phyloP scores from a whole-genome alignment of 2,113 vertebrate species.

The Onychostruthus taczanowskii region DNA sequence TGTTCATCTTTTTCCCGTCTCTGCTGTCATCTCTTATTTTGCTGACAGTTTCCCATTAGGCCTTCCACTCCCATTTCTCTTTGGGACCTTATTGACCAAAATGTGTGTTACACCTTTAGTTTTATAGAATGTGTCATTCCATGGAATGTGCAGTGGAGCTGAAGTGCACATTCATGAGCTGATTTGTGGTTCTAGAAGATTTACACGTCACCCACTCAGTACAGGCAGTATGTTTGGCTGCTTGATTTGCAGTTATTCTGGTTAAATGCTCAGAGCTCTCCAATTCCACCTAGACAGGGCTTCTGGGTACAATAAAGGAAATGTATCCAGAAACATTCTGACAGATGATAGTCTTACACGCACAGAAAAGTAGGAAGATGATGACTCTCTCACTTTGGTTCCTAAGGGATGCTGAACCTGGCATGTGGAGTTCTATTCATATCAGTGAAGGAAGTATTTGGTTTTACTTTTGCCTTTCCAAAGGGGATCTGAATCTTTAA shows the following conservation, averaged over 20 bases:
- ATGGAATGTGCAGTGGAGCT: background rate
- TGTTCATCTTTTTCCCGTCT: background rate
- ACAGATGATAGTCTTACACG: background rate
- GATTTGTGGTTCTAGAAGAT: background rate
- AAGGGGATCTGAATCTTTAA: background rate
- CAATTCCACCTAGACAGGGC: background rate
- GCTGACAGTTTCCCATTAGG: background rate
- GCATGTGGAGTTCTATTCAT: background rate
- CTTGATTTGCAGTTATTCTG: background rate
- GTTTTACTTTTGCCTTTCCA: background rate
- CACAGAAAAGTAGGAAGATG: background rate
- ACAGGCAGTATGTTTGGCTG: background rate
- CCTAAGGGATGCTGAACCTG: background rate
- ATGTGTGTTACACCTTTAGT: background rate
- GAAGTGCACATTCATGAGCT: background rate
- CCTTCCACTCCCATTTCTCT: background rate
- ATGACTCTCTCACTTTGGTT: background rate
- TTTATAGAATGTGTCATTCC: background rate
- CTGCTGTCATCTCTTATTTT: background rate
- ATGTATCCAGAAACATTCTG: background rate
- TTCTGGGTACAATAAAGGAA: background rate
- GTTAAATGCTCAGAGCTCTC: background rate
- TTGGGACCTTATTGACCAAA: background rate
- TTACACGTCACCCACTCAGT: background rate
- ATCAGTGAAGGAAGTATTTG: background rate